Base-by-base conservation (phyloP, 2,797 vertebrate genomes). In the Cyprinodon diabolis region DNA sequence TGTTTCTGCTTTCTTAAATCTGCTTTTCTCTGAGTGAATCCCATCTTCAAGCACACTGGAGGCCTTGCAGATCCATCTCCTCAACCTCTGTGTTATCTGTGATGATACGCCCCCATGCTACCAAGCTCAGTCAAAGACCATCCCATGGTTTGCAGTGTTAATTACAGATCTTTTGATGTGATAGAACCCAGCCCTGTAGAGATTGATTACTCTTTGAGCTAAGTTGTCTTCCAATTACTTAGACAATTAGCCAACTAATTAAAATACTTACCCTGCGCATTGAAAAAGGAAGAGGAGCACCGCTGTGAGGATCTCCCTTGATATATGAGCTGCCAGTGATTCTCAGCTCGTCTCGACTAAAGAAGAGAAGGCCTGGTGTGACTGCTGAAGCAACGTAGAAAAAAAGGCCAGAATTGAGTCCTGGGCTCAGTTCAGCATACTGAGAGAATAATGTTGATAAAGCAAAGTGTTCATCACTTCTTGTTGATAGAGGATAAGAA, bases 221-320 rank as follows among this genome's bases (percentile, higher is more conserved):
- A 96, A 98, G 96, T 98, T 97, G 97, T 97, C 97, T 99, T 96
- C 97, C 97, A 98, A 99, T 99, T 99, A 99, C 97, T 97, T 97
- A 98, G 97, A 97, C 97, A 99, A 98, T 99, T 99, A 98, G 96
- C 96, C 96, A 96, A 97, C 97, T 99, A 98, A 99, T 99, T 99
- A 99, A 98, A 99, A 99, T 97, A 98, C 97, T 99, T 97, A 98
- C 96, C 96, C 96, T 96, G 94, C 91, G 95, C 96, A 95, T 97
- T 96, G 96, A 96, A 96, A 98, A 95, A 95, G 96, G 96, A 95
- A 95, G 92, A 95, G 96, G 95, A 95, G 93, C 74, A 92, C 88
- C 79, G 87, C 92, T 93, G 92, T 88, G 94, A 95, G 96, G 88
- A 84, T 93, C 89, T 95, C 94, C 94, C 91, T 94, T 95, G 94